These are phyloP conservation scores for Lycophotia porphyrea DNA, from an alignment of 2,888 invertebrate species.

Conservation along the genomic window DNA sequence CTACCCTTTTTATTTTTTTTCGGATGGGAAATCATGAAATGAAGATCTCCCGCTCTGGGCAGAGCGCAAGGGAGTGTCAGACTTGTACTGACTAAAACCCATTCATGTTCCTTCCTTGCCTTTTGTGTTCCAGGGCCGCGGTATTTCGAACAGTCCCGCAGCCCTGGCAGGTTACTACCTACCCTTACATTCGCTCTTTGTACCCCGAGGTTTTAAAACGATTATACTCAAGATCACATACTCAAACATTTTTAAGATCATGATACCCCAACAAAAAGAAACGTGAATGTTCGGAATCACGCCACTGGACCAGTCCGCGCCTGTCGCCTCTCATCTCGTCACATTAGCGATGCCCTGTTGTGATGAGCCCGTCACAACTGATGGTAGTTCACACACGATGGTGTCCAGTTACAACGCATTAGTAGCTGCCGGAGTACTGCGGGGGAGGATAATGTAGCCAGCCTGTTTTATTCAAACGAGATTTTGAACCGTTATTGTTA, in stretches of 20 bases:
- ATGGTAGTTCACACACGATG: conserved; percentile 79
- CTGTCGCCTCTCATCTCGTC: conserved; percentile 78
- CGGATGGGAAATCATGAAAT: no score
- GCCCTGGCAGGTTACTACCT: no score
- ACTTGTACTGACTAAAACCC: no score
- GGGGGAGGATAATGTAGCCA: conserved; percentile 23
- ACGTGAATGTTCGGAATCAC: conserved; percentile 64
- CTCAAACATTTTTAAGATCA: background rate
- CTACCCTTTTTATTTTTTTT: no score
- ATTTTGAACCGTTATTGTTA: background rate
- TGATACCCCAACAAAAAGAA: conserved; percentile 50
- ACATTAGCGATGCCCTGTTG: conserved; percentile 78
- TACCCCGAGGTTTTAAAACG: background rate
- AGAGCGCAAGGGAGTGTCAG: no score
- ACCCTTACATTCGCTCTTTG: background rate
- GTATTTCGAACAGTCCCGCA: no score
- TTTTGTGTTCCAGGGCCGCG: no score
- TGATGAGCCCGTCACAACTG: conserved; percentile 81
- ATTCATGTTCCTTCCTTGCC: no score
- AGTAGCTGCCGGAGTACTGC: conserved; percentile 46
- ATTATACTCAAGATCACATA: background rate
- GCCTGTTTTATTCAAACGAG: conserved; percentile 15
- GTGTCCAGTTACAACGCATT: conserved; percentile 79
- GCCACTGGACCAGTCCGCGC: conserved; percentile 59
- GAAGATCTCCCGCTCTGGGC: no score